Evolutionary conservation across 2,113 vertebrate species (phyloP).

Genomic region (Agelaius phoeniceus): DNA sequence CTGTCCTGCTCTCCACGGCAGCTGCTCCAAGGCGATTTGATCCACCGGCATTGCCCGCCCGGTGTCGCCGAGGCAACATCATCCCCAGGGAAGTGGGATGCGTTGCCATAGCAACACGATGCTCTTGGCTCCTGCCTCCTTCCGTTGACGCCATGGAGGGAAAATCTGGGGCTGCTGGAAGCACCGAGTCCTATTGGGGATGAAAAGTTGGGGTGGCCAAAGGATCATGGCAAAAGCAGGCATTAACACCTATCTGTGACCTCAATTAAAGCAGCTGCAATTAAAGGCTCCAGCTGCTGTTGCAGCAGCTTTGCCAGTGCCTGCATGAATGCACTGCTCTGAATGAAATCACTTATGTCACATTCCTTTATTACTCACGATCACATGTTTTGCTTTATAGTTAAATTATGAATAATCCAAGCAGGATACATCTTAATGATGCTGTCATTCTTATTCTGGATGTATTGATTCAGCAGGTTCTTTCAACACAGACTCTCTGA

Average conservation of each 20-base stretch:
- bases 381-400: slow-evolving; percentile 36
- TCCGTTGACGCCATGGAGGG: neutral
- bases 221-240: neutral
- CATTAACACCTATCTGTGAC: neutral
- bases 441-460: slow-evolving; percentile 8
- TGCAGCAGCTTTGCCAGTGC: neutral
- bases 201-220: neutral
- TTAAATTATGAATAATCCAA: slow-evolving; percentile 39
- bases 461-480: slow-evolving; percentile 42
- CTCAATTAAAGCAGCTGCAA: neutral
- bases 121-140: slow-evolving; percentile 1
- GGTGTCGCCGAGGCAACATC: slow-evolving; percentile 48
- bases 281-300: neutral
- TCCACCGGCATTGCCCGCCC: neutral
- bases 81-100: slow-evolving; percentile 28
- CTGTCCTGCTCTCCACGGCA: neutral
- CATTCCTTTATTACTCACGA: slow-evolving; percentile 30
- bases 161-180: neutral
- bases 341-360: slow-evolving; percentile 45
- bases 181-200: neutral
- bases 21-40: neutral
- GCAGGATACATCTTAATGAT: slow-evolving; percentile 14
- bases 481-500: neutral
- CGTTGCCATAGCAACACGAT: slow-evolving; percentile 36
- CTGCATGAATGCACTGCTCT: neutral